Evolutionary conservation across 2,888 invertebrate species (phyloP).

Genomic region (Ophion obscuratus): DNA sequence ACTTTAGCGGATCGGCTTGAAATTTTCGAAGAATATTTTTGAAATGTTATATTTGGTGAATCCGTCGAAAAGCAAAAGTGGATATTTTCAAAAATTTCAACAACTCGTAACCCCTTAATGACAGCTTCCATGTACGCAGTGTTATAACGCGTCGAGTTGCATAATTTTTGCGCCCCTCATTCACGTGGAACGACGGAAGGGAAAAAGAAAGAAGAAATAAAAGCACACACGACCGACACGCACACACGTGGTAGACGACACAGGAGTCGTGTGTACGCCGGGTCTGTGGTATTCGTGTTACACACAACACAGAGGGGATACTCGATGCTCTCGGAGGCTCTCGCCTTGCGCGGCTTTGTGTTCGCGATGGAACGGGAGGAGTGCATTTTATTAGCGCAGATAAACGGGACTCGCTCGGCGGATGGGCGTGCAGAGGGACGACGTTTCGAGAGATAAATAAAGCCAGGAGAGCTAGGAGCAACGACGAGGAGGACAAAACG

Average conservation of each 20-base stretch:
- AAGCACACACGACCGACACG: slow-evolving; percentile 31
- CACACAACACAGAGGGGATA: neutral
- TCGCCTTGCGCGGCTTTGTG: slow-evolving; percentile 14
- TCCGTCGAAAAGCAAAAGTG: no score
- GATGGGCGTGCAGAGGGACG: slow-evolving; percentile 57
- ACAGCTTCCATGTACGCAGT: no score
- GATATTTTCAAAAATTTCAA: no score
- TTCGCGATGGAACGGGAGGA: slow-evolving; percentile 57
- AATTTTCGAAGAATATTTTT: no score
- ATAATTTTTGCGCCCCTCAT: neutral
- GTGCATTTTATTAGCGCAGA: slow-evolving; percentile 78
- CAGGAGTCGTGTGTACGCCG: no score
- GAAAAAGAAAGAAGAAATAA: slow-evolving; percentile 1
- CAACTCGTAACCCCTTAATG: no score
- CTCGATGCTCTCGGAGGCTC: slow-evolving; percentile 13
- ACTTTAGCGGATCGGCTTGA: no score
- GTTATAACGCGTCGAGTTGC: neutral
- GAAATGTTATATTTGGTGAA: no score
- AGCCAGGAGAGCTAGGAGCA: slow-evolving; percentile 43
- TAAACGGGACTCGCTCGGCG: slow-evolving; percentile 71
- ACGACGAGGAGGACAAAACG: slow-evolving; percentile 20
- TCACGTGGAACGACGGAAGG: neutral
- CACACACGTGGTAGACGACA: neutral
- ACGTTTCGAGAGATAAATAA: slow-evolving; percentile 71
- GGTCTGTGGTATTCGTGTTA: no score